phyloP scores from a whole-genome alignment of 2,113 vertebrate species.

The Amphiprion ocellaris region DNA sequence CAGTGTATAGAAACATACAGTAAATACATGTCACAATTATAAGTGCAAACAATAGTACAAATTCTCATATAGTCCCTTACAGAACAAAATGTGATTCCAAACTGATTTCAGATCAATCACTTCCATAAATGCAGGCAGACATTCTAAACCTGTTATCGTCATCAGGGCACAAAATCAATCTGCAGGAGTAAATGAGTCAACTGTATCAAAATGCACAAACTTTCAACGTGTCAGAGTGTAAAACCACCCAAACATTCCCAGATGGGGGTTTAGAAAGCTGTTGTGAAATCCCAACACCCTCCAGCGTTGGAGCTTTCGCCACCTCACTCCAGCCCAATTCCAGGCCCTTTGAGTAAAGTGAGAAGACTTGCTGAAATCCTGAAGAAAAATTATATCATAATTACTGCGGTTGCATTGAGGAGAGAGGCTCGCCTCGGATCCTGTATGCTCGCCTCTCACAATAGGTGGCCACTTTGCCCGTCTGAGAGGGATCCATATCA shows the following conservation, averaged over 20 bases:
- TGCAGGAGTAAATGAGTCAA: too few species aligned
- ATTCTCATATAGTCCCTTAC: too few species aligned
- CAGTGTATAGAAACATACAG: too few species aligned
- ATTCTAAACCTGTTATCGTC: too few species aligned
- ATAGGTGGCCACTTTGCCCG: constrained; percentile 67
- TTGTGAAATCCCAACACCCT: constrained; percentile 46
- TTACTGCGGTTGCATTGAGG: constrained; percentile 54
- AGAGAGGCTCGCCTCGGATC: constrained; percentile 37
- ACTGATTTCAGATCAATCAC: too few species aligned
- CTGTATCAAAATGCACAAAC: neutral
- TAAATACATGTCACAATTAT: too few species aligned
- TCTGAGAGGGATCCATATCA: constrained; percentile 75
- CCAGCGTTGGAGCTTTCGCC: constrained; percentile 23
- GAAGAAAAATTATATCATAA: constrained; percentile 77
- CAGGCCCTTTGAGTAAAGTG: constrained; percentile 73
- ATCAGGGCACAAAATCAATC: too few species aligned
- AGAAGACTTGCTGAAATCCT: constrained; percentile 71
- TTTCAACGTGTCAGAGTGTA: neutral
- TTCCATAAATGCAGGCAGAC: too few species aligned
- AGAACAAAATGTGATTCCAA: too few species aligned
- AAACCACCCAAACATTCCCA: neutral
- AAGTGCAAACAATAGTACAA: too few species aligned
- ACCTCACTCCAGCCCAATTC: constrained; percentile 47
- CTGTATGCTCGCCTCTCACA: constrained; percentile 51
- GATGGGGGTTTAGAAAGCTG: constrained; percentile 3